Percentiles rank a stretch among this genome's conserved stretches.
Evolutionary conservation across 2,797 vertebrate genomes (phyloP).

Genomic region (Manis javanica): DNA sequence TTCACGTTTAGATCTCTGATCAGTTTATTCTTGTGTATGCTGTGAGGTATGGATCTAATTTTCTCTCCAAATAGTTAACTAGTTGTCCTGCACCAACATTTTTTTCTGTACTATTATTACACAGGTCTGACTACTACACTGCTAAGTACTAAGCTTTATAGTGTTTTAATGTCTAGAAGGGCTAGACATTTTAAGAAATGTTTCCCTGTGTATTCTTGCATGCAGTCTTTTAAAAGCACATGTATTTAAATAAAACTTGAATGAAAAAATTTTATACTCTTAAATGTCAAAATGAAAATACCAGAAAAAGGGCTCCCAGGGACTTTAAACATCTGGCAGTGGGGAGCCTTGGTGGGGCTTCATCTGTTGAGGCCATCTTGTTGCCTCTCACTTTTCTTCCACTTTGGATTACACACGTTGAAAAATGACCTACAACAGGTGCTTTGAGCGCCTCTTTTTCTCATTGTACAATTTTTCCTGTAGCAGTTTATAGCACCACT

Average conservation of each 20-base stretch:
- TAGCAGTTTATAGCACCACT: slow-evolving; percentile 30
- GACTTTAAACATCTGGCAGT: not conserved
- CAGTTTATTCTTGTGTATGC: not conserved
- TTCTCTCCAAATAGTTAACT: not conserved
- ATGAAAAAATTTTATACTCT: not conserved
- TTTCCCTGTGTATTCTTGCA: not conserved
- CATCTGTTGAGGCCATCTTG: too few species aligned
- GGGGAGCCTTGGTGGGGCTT: not conserved
- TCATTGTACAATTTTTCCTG: slow-evolving; percentile 44
- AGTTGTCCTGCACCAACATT: not conserved
- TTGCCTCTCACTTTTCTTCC: not conserved
- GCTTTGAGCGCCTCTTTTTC: not conserved
- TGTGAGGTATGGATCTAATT: not conserved
- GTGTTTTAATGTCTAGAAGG: not conserved
- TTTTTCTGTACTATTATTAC: not conserved
- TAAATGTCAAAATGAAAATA: slow-evolving; percentile 10
- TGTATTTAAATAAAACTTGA: not conserved
- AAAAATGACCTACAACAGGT: not conserved
- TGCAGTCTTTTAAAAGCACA: not conserved
- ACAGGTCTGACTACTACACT: not conserved
- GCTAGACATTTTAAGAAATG: not conserved
- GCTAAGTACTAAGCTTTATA: not conserved
- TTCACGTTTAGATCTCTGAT: not conserved
- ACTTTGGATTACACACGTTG: not conserved
- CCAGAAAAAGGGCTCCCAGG: not conserved